Percentiles rank a stretch among this genome's conserved stretches.
Conservation (phyloP, 2,888 invertebrate genomes). For the Graphium colonna region DNA sequence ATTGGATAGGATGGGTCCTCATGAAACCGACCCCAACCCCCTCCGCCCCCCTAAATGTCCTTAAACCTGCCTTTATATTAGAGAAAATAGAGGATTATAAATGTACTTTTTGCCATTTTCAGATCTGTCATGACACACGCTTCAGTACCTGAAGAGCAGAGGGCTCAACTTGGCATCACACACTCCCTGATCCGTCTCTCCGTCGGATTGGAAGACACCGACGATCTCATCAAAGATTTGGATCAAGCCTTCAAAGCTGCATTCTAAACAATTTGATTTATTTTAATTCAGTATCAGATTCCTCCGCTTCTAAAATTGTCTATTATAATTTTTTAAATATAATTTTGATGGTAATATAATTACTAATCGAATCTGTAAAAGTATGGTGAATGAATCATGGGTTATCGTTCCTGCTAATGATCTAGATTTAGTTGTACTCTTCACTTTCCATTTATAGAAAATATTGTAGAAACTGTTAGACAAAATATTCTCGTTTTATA, state of each 20-base stretch:
- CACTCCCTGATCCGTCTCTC: constrained; percentile 93
- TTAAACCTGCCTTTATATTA: too few species aligned
- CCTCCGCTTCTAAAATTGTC: background rate
- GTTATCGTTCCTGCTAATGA: constrained; percentile 9
- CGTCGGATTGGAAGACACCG: constrained; percentile 92
- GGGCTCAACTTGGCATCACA: constrained; percentile 87
- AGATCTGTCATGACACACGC: constrained; percentile 97
- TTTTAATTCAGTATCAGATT: background rate
- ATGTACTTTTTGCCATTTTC: constrained; percentile 35
- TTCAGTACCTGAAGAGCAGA: constrained; percentile 88
- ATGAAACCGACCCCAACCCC: too few species aligned
- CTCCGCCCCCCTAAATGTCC: too few species aligned
- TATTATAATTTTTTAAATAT: background rate
- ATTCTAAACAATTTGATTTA: constrained; percentile 38
- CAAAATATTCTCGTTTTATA: background rate
- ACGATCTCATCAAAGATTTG: constrained; percentile 92
- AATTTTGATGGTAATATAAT: constrained; percentile 16
- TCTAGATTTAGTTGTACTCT: background rate
- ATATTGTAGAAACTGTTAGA: background rate
- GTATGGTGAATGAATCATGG: background rate
- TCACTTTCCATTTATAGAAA: constrained; percentile 3
- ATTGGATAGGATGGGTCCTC: too few species aligned
- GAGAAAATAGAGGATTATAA: too few species aligned
- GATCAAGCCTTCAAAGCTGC: constrained; percentile 86
- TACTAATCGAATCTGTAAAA: too few species aligned